Evolutionary conservation across 2,797 vertebrate genomes (phyloP), one percentile per base, ranked within the genome.

Genomic region (Bryconaethiops microstoma): DNA sequence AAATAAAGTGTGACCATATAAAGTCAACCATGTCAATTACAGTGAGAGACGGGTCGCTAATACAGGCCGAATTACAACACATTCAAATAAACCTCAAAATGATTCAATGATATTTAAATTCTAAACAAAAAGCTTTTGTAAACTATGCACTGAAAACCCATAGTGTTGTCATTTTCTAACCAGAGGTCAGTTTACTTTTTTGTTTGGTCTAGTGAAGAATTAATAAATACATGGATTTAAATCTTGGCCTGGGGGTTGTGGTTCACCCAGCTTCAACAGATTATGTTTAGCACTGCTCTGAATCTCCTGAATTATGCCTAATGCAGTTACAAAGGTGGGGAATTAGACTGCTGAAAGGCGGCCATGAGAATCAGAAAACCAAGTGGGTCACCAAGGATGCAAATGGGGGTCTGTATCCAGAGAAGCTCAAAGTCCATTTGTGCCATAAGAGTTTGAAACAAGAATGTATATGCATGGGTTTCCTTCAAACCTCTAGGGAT

Each of bases 261-360:
- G 57, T 62, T 29, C 21, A 60, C 12, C 21, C 29, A 23, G 45
- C 63, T 68, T 69, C 23, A 48, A 6, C 16, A 60, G 23, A 60
- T 62, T 62, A 62, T 21, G 29, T 71, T 14, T 50, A 71, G 17
- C 23, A 21, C 45, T 52, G 42, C 55, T 35, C 67, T 10, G 16
- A 77, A 77, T 70, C 55, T 60, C 39, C 16, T 69, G 54, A 77
- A 77, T 45, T 45, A n/a, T 77, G 16, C 39, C 52, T 8, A 29
- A 65, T 19, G 16, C 63, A 7, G 14, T 68, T n/a, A 52, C 39
- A 62, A 63, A 40, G 25, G 14, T 42, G 35, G 39, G 59, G 55
- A 74, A 63, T 72, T 55, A 64, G 48, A 23, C 25, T n/a, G 21
- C n/a, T n/a, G 71, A 54, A 23, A 54, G n/a, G 14, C 2, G 17